These are phyloP conservation scores for Gymnobelideus leadbeateri DNA, from an alignment of 2,113 vertebrate genomes.

Conservation along the genomic window DNA sequence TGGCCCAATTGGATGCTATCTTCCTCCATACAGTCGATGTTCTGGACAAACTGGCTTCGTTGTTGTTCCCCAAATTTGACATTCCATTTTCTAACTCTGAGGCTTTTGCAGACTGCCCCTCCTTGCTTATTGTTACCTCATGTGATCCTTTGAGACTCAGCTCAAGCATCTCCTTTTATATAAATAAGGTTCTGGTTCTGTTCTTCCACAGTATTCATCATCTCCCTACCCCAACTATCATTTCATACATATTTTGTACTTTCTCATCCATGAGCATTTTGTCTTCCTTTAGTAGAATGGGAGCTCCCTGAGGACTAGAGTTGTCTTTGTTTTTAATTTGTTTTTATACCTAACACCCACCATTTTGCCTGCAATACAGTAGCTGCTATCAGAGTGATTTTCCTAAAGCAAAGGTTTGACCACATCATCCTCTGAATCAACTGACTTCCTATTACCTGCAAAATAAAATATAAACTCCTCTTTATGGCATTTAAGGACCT, in stretches of 20 bases:
- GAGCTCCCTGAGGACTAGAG: not conserved
- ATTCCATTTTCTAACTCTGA: not conserved
- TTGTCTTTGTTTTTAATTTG: not conserved
- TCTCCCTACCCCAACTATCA: not conserved
- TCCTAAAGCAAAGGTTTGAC: not conserved
- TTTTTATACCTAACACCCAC: not conserved
- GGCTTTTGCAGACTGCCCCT: not conserved
- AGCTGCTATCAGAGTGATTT: not conserved
- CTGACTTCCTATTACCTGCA: not conserved
- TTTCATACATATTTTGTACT: not conserved
- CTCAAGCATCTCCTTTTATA: not conserved
- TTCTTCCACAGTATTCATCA: not conserved
- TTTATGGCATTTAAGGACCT: not conserved
- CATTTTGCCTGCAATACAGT: not conserved
- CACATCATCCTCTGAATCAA: not conserved
- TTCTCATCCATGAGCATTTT: not conserved
- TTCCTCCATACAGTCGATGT: not conserved
- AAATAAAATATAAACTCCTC: not conserved
- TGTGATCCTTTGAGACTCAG: not conserved
- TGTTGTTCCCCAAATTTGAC: not conserved
- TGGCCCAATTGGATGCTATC: not conserved
- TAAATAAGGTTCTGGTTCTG: not conserved
- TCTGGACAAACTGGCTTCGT: not conserved
- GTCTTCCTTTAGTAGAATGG: not conserved
- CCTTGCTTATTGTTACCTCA: not conserved